These are phyloP conservation scores for Trissolcus brochymenae DNA, from an alignment of 2,888 invertebrate species.

Conservation along the genomic window DNA sequence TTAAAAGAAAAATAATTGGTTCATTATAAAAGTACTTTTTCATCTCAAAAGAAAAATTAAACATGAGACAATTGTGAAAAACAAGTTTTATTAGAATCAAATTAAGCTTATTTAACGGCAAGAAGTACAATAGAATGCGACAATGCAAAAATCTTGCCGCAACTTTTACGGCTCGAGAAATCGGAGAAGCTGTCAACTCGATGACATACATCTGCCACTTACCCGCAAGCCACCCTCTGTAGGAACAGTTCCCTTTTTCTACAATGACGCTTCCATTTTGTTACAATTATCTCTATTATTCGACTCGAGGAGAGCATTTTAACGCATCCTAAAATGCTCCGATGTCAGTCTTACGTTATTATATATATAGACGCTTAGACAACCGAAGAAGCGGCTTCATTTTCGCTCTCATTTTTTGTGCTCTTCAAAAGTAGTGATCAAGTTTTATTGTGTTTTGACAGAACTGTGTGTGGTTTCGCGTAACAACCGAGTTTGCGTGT, in stretches of 20 bases:
- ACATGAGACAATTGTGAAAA: background rate
- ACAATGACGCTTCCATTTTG: conserved; percentile 74
- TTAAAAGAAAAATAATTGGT: too few relatives aligned
- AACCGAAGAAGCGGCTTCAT: conserved; percentile 40
- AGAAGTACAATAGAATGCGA: conserved; percentile 19
- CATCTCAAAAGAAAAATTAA: background rate
- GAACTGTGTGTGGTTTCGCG: conserved; percentile 59
- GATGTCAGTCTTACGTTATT: conserved; percentile 55
- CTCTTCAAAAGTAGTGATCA: conserved; percentile 57
- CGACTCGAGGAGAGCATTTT: conserved; percentile 69
- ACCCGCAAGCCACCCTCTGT: conserved; percentile 68
- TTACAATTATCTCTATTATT: conserved; percentile 75
- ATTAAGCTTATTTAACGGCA: conserved; percentile 4
- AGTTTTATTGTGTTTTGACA: conserved; percentile 75
- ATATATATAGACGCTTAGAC: conserved; percentile 51
- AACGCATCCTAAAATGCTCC: conserved; percentile 65
- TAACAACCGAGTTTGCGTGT: conserved; percentile 57
- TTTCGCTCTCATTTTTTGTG: conserved; percentile 43
- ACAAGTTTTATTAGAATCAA: too few relatives aligned
- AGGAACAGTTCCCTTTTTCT: conserved; percentile 68
- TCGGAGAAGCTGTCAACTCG: conserved; percentile 73
- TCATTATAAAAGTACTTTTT: background rate
- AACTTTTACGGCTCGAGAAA: conserved; percentile 62
- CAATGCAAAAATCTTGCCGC: conserved; percentile 34
- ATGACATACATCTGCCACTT: conserved; percentile 75